Evolutionary conservation across 1,140 invertebrate genomes (phyloP).

Genomic region (Melitaea cinxia): DNA sequence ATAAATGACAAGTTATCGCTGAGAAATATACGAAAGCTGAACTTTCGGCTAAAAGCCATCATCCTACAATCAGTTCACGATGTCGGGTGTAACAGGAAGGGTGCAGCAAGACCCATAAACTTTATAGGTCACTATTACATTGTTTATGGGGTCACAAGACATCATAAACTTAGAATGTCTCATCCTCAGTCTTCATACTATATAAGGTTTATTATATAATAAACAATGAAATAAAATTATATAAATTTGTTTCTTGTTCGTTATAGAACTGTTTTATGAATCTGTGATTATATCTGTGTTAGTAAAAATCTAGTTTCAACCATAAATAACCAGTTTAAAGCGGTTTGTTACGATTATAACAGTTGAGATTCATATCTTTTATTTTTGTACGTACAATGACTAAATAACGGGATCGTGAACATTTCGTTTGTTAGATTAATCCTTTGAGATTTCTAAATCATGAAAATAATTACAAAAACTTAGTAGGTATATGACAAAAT

Average conservation of each 20-base stretch:
- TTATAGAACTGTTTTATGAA: too few relatives aligned
- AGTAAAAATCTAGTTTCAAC: not conserved
- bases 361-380: too few relatives aligned
- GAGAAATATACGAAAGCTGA: conserved; percentile 3
- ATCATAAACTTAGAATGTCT: conserved; percentile 24
- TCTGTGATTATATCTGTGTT: not conserved
- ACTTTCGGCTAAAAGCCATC: conserved; percentile 27
- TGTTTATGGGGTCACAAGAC: conserved; percentile 47
- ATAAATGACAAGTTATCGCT: too few relatives aligned
- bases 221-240: not conserved
- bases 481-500: too few relatives aligned
- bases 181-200: not conserved
- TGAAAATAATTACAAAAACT: too few relatives aligned
- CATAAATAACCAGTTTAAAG: too few relatives aligned
- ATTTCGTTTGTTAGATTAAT: too few relatives aligned
- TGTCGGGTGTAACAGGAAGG: conserved; percentile 63
- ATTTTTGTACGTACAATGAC: too few relatives aligned
- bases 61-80: conserved; percentile 33
- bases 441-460: too few relatives aligned
- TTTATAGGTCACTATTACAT: conserved; percentile 65
- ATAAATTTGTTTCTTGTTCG: too few relatives aligned
- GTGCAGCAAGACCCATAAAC: conserved; percentile 60
- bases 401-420: too few relatives aligned
- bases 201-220: not conserved
- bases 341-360: too few relatives aligned